phyloP scores from a whole-genome alignment of 2,888 invertebrate genomes.

The Dryococelus australis region DNA sequence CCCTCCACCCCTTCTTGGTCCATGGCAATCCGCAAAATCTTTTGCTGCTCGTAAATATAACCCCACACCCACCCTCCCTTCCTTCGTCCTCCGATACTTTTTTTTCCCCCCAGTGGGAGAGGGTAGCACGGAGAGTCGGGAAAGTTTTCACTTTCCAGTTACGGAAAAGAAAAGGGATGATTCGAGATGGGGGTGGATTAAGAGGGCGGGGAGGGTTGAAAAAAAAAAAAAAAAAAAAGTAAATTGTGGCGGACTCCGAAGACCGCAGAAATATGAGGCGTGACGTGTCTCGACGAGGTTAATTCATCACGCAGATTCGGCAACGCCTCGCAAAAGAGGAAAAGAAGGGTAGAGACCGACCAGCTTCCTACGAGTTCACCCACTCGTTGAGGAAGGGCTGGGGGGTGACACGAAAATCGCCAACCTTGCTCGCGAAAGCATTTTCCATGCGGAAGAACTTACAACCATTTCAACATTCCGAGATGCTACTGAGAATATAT shows the following conservation, averaged over 20 bases:
- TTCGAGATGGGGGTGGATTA: neutral
- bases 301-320: neutral
- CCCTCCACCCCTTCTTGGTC: neutral
- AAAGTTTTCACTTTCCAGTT: constrained; percentile 1
- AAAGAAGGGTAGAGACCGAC: no score
- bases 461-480: no score
- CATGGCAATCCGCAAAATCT: constrained; percentile 16
- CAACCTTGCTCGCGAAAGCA: no score
- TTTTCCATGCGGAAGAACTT: no score
- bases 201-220: no score
- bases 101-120: no score
- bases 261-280: neutral
- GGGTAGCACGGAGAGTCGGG: neutral
- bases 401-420: no score
- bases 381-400: no score
- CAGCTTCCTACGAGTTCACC: no score
- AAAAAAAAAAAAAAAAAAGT: neutral
- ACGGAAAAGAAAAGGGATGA: neutral
- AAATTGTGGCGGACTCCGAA: neutral
- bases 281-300: neutral
- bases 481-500: no score
- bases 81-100: no score
- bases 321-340: neutral
- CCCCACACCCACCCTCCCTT: neutral
- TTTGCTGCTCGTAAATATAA: neutral